Percentiles rank a stretch among this genome's conserved stretches.
phyloP scores from a whole-genome alignment of 2,113 vertebrate species.

The Cinclus mexicanus region DNA sequence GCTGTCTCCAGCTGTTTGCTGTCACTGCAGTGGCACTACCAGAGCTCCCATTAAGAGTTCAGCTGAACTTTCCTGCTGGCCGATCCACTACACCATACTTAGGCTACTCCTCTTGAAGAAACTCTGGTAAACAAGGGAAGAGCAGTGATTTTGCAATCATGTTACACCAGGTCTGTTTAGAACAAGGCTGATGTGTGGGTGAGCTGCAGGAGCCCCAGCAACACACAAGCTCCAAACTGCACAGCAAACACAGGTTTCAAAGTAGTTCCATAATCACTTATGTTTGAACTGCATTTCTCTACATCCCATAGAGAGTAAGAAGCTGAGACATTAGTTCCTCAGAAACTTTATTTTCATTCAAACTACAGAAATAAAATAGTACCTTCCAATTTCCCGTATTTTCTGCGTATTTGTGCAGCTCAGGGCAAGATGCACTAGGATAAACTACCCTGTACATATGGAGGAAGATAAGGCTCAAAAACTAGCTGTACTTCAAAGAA shows the following conservation, averaged over 20 bases:
- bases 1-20: neutral
- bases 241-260: neutral
- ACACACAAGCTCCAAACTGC: neutral
- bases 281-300: neutral
- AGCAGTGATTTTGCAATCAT: neutral
- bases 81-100: neutral
- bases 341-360: conserved; percentile 68
- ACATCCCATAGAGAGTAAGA: conserved; percentile 40
- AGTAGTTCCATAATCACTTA: neutral
- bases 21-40: neutral
- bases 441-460: neutral
- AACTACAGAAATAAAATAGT: conserved; percentile 61
- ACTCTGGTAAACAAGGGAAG: neutral
- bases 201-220: neutral
- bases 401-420: neutral
- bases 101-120: neutral
- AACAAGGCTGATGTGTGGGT: neutral
- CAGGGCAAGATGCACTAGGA: conserved; percentile 14
- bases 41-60: neutral
- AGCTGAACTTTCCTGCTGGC: neutral
- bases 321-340: conserved; percentile 51
- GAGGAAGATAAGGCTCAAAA: conserved; percentile 52
- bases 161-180: too few relatives aligned
- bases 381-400: conserved; percentile 44
- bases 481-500: conserved; percentile 18